Conservation (phyloP, 2,113 vertebrate species). For the Archocentrus centrarchus region DNA sequence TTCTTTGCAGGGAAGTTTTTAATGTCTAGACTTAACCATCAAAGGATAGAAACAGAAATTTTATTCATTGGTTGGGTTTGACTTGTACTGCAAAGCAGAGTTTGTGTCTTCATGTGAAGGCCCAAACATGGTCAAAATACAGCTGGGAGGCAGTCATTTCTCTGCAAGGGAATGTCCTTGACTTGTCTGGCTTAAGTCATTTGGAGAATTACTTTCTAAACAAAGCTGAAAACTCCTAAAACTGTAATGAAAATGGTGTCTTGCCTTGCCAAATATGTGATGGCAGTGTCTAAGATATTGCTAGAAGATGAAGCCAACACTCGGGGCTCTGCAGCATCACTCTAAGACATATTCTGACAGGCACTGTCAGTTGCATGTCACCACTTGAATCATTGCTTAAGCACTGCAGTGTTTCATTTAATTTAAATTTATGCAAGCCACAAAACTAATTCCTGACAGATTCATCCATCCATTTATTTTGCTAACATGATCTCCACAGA, state of each 20-base stretch:
- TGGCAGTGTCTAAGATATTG: neutral
- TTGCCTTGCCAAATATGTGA: neutral
- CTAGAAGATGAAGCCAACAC: neutral
- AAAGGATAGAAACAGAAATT: neutral
- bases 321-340: neutral
- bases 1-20: neutral
- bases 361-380: neutral
- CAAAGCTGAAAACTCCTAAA: constrained; percentile 4
- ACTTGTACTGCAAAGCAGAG: neutral
- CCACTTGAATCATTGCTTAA: constrained; percentile 28
- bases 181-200: constrained; percentile 15
- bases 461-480: constrained; percentile 28
- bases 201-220: neutral
- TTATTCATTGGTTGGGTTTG: neutral
- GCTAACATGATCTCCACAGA: constrained; percentile 26
- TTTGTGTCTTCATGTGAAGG: neutral
- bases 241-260: neutral
- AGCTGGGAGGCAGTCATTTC: neutral
- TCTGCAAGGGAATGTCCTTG: neutral
- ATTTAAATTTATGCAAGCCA: constrained; percentile 15
- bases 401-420: neutral
- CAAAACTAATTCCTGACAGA: constrained; percentile 19
- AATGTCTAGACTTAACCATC: neutral
- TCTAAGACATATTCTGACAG: neutral
- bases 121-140: constrained; percentile 26